phyloP scores from a whole-genome alignment of 2,888 invertebrate species.

The Synanthedon formicaeformis region DNA sequence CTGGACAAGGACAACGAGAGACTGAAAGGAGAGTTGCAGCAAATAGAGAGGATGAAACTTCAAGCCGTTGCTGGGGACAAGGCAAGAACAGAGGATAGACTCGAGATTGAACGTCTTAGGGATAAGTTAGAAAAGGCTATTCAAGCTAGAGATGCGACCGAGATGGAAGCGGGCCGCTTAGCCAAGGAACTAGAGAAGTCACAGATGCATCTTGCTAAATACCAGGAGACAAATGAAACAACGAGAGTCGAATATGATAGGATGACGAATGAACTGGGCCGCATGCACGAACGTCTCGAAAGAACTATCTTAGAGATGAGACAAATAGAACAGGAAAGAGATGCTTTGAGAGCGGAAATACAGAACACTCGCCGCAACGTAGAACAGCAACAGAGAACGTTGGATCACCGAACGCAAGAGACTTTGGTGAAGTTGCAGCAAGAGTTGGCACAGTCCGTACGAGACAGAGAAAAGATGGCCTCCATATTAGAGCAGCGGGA shows the following conservation, averaged over 20 bases:
- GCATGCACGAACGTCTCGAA: constrained; percentile 85
- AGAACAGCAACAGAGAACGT: constrained; percentile 74
- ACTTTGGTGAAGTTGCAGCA: constrained; percentile 79
- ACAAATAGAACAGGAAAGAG: constrained; percentile 80
- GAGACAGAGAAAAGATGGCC: constrained; percentile 83
- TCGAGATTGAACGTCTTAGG: constrained; percentile 85
- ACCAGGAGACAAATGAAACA: constrained; percentile 85
- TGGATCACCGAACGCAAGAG: constrained; percentile 78
- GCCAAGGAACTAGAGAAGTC: constrained; percentile 89
- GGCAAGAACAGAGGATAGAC: constrained; percentile 75
- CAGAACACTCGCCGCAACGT: constrained; percentile 74
- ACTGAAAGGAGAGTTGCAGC: constrained; percentile 65
- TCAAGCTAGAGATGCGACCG: constrained; percentile 83
- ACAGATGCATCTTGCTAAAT: constrained; percentile 84
- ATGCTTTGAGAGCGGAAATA: constrained; percentile 76
- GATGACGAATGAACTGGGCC: constrained; percentile 83
- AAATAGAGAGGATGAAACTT: constrained; percentile 81
- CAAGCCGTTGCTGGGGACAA: constrained; percentile 76
- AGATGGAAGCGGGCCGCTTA: constrained; percentile 85
- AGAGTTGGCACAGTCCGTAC: constrained; percentile 77
- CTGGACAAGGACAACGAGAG: constrained; percentile 73
- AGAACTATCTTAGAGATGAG: constrained; percentile 77
- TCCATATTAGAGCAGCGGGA: constrained; percentile 83
- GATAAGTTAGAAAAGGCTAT: constrained; percentile 90
- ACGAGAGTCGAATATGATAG: constrained; percentile 88